Base-by-base conservation (phyloP, 2,888 invertebrate genomes). In the Cephalotes varians region DNA sequence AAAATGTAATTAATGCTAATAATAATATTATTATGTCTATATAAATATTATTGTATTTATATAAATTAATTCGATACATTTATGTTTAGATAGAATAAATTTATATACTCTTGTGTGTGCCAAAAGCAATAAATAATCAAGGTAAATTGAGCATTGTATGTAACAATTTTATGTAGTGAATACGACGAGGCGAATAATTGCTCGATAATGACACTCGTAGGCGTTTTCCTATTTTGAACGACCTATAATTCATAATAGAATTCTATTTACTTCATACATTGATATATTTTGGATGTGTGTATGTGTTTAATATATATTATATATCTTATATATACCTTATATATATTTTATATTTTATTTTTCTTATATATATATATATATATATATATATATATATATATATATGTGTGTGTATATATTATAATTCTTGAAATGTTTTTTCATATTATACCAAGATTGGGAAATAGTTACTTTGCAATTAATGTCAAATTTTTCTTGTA, bases 171-270 rank as follows among this genome's bases (percentile, higher is more conserved):
- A 15, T 34, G 7, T 7, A 69, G 31, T 15, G n/a, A 21, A 31
- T 49, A n/a, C 65, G n/a, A 47, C 31, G 67, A 28, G 2, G n/a
- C n/a, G 31, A 49, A 31, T 69, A 69, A 69, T 69, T 69, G 51
- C 21, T 51, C 31, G 15, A 34, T 69, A 69, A 69, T 31, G 15
- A 69, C 21, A 15, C 34, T 47, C 49, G 31, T 49, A 47, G 31
- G 21, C 34, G 28, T 69, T 34, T 31, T 34, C 31, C 4, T 4
- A 40, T 3, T 64, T 64, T 64, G 25, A 6, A 37, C 37, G 9
- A 40, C 15, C 7, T 64, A 64, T 7, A 40, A 15, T 40, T 62
- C 15, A 37, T 0, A 6, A 37, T 21, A 40, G 4, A 40, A 25
- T 40, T 64, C 0, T 40, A 40, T 64, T 25, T 64, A 21, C 10